phyloP scores from a whole-genome alignment of 2,888 invertebrate species.

The Cantharis flavilabris region DNA sequence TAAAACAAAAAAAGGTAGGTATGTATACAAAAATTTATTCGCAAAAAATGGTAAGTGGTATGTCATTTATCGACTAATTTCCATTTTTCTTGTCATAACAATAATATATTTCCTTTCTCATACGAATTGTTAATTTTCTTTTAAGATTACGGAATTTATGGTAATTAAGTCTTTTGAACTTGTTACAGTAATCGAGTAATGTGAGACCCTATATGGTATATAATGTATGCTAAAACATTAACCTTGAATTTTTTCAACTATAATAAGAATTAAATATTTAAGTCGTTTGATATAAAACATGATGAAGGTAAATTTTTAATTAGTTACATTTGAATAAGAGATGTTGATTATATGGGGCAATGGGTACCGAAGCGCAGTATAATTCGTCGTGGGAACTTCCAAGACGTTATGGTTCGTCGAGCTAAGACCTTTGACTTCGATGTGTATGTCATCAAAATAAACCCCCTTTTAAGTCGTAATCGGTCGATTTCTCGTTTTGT shows the following conservation, averaged over 20 bases:
- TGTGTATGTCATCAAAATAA: conserved; percentile 41
- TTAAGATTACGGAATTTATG: neutral
- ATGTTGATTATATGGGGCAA: conserved; percentile 50
- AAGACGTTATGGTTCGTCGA: conserved; percentile 48
- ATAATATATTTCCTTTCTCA: neutral
- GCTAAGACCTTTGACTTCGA: conserved; percentile 46
- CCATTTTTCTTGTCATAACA: neutral
- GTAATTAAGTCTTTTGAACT: neutral
- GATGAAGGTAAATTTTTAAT: conserved; percentile 24
- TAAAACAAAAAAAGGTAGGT: too few species aligned
- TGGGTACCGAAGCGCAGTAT: conserved; percentile 38
- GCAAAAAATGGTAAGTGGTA: neutral
- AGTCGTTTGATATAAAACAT: neutral
- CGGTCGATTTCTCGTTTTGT: conserved; percentile 9
- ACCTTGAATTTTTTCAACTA: neutral
- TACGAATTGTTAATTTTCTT: neutral
- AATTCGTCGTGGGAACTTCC: conserved; percentile 47
- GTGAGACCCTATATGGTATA: neutral
- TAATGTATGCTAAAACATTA: neutral
- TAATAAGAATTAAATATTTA: neutral
- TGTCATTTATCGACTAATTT: neutral
- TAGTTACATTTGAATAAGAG: conserved; percentile 33
- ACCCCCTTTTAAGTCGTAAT: conserved; percentile 34
- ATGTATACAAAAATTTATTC: too few species aligned
- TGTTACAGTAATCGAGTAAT: neutral